A percentile compares a stretch with the other conserved stretches of the same genome.
These are phyloP conservation scores for Steinernema hermaphroditum DNA, from an alignment of 2,888 invertebrate species.

Conservation along the genomic window DNA sequence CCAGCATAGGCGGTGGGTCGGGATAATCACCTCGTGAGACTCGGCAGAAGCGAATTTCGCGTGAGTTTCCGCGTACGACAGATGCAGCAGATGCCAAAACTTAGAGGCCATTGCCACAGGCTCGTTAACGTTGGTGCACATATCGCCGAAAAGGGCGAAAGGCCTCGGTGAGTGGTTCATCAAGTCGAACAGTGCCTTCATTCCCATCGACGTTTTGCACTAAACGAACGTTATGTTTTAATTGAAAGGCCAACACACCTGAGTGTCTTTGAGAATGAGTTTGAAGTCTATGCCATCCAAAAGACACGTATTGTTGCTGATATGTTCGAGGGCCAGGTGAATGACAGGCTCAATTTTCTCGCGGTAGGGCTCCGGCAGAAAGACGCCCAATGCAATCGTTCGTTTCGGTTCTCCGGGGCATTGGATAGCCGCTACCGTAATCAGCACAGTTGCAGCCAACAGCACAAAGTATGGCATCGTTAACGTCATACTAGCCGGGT, in stretches of 20 bases:
- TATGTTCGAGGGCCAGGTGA: slow-evolving; percentile 55
- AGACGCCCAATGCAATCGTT: slow-evolving; percentile 42
- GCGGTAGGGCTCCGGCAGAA: slow-evolving; percentile 46
- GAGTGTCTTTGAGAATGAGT: slow-evolving; percentile 59
- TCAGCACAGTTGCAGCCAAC: neutral
- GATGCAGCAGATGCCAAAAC: slow-evolving; percentile 88
- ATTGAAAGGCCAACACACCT: slow-evolving; percentile 46
- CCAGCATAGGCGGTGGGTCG: neutral
- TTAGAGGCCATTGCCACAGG: slow-evolving; percentile 70
- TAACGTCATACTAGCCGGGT: slow-evolving; percentile 4
- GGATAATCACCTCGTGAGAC: slow-evolving; percentile 49
- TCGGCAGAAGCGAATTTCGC: slow-evolving; percentile 64
- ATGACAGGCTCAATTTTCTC: slow-evolving; percentile 51
- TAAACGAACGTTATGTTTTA: slow-evolving; percentile 45
- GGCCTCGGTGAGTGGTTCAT: slow-evolving; percentile 56
- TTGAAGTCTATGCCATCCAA: slow-evolving; percentile 40
- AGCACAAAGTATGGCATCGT: neutral
- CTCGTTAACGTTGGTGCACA: slow-evolving; percentile 64
- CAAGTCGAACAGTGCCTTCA: slow-evolving; percentile 64
- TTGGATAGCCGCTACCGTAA: slow-evolving; percentile 4
- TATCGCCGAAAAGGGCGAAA: slow-evolving; percentile 62
- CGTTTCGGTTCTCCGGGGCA: neutral
- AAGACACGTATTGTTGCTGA: slow-evolving; percentile 40
- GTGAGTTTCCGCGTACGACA: slow-evolving; percentile 65
- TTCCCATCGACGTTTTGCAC: slow-evolving; percentile 64